Conservation (phyloP, 2,797 vertebrate genomes). For the Dendrocincla fuliginosa region DNA sequence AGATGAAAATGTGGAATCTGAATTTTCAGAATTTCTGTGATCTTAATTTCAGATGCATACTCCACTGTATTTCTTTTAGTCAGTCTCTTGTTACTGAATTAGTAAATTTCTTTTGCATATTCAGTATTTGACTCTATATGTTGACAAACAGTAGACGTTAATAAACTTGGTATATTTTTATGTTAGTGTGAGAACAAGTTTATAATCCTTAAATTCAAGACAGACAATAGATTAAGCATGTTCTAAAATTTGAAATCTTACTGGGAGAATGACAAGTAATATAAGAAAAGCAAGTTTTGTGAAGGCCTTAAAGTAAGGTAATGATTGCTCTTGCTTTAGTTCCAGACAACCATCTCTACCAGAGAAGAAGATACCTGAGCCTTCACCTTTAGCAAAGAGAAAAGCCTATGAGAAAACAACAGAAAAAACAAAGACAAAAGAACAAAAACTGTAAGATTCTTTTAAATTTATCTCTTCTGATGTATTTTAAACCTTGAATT, state of each 20-base stretch:
- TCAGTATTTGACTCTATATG: neutral
- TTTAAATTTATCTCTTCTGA: neutral
- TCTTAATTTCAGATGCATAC: neutral
- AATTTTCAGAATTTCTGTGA: neutral
- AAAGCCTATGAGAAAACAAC: slow-evolving; percentile 82
- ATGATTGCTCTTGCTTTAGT: slow-evolving; percentile 67
- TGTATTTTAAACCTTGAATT: neutral
- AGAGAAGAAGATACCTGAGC: slow-evolving; percentile 86
- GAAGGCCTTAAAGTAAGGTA: slow-evolving; percentile 12
- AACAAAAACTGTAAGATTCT: slow-evolving; percentile 87
- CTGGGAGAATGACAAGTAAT: neutral
- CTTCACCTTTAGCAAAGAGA: slow-evolving; percentile 87
- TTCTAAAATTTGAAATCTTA: neutral
- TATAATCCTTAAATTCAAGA: neutral
- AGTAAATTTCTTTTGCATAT: neutral
- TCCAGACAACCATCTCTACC: slow-evolving; percentile 81
- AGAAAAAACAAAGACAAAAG: slow-evolving; percentile 88
- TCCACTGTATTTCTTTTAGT: neutral
- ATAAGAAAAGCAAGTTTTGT: neutral
- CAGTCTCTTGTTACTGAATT: neutral
- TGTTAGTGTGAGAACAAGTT: neutral
- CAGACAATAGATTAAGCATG: neutral
- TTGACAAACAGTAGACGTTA: neutral
- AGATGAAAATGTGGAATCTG: neutral
- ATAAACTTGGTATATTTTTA: neutral